Percentiles rank a stretch among this genome's conserved stretches.
These are phyloP conservation scores for Hybognathus amarus DNA, from an alignment of 2,797 vertebrate genomes.

Conservation along the genomic window DNA sequence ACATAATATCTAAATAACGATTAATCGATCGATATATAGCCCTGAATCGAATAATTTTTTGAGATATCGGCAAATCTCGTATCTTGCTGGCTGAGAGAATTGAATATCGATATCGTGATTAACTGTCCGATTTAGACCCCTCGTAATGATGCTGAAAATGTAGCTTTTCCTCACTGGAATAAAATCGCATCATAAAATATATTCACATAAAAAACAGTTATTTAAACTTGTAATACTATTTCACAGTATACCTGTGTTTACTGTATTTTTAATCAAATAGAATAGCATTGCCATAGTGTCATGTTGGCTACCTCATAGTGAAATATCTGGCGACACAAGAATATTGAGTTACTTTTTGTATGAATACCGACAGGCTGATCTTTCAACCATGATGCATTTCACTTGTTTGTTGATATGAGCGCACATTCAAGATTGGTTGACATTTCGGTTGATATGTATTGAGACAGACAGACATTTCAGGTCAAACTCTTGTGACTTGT, in stretches of 20 bases:
- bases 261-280: too few relatives aligned
- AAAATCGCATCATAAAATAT: too few relatives aligned
- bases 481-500: slow-evolving; percentile 1
- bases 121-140: too few relatives aligned
- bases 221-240: neutral
- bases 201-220: too few relatives aligned
- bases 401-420: neutral
- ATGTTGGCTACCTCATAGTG: neutral
- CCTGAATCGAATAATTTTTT: too few relatives aligned
- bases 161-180: too few relatives aligned
- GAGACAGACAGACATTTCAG: neutral
- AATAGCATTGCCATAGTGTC: neutral
- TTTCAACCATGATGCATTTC: slow-evolving; percentile 23
- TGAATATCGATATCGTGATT: too few relatives aligned
- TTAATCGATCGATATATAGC: too few relatives aligned
- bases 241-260: neutral
- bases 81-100: too few relatives aligned
- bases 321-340: neutral
- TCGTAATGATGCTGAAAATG: neutral
- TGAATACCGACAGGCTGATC: slow-evolving; percentile 3
- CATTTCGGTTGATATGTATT: slow-evolving; percentile 16
- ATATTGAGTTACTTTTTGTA: neutral
- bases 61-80: too few relatives aligned
- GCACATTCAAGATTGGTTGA: slow-evolving; percentile 1
- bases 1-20: too few relatives aligned